These are phyloP conservation scores for Wasmannia auropunctata DNA, from an alignment of 1,140 invertebrate genomes.

Conservation along the genomic window DNA sequence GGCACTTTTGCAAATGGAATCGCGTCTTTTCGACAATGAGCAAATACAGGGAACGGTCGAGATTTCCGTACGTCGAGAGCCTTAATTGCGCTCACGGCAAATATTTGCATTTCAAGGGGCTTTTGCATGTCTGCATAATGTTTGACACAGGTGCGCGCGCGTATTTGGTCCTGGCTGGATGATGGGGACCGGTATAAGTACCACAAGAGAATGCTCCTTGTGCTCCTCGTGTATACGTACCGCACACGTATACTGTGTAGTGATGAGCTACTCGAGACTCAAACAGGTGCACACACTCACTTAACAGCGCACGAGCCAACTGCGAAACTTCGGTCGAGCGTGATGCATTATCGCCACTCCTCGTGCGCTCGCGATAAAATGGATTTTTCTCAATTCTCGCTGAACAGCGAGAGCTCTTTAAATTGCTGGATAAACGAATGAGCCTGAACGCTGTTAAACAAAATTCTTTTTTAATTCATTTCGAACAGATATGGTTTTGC, in stretches of 20 bases:
- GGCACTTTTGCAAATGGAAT: neutral
- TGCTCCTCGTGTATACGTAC: conserved; percentile 3
- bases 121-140: conserved; percentile 74
- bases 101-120: conserved; percentile 77
- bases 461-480: neutral
- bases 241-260: neutral
- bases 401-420: neutral
- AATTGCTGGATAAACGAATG: neutral
- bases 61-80: conserved; percentile 49
- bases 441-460: neutral
- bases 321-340: neutral
- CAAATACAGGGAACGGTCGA: conserved; percentile 45
- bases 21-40: conserved; percentile 40
- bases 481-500: neutral
- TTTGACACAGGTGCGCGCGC: conserved; percentile 71
- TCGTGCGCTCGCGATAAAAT: neutral
- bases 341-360: neutral
- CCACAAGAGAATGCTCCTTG: conserved; percentile 57
- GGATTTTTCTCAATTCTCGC: neutral
- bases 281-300: conserved; percentile 31
- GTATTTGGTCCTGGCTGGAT: neutral
- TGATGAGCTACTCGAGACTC: conserved; percentile 23
- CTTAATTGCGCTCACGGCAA: conserved; percentile 74
- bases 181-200: conserved; percentile 30
- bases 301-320: conserved; percentile 15